phyloP scores from a whole-genome alignment of 2,888 invertebrate species.

The Protonemura montana region DNA sequence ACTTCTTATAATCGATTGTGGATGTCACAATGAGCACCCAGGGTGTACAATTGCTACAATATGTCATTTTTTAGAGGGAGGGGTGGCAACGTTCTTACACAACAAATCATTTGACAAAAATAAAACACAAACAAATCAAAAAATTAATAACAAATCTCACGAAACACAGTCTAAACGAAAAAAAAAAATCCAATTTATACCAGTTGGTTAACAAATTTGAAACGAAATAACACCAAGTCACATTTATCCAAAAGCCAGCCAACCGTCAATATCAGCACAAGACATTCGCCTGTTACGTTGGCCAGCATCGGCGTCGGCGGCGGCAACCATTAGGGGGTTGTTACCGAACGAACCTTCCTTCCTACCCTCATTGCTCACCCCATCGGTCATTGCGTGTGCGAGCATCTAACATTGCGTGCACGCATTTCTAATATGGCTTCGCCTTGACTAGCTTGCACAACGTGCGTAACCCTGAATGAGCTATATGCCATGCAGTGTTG shows the following conservation, averaged over 20 bases:
- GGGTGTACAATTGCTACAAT: too few species aligned
- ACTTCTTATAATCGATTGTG: too few species aligned
- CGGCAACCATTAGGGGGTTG: not conserved
- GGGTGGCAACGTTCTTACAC: not conserved
- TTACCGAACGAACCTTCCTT: not conserved
- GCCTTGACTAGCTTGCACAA: not conserved
- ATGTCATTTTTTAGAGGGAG: too few species aligned
- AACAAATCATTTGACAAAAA: not conserved
- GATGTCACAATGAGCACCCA: too few species aligned
- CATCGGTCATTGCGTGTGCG: conserved; percentile 28
- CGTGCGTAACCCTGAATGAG: conserved; percentile 12
- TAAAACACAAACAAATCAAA: not conserved
- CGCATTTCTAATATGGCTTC: conserved; percentile 12
- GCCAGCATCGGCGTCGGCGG: not conserved
- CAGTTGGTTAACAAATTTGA: not conserved
- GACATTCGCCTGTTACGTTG: not conserved
- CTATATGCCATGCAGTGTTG: not conserved
- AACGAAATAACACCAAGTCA: not conserved
- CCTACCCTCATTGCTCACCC: conserved; percentile 13
- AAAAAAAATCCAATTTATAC: not conserved
- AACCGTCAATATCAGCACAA: not conserved
- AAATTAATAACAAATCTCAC: not conserved
- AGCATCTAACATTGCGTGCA: conserved; percentile 15
- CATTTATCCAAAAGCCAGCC: not conserved
- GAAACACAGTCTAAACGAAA: not conserved